A percentile compares a stretch with the other conserved stretches of the same genome.
Evolutionary conservation across 2,113 vertebrate genomes (phyloP).

Genomic region (Shinisaurus crocodilurus): DNA sequence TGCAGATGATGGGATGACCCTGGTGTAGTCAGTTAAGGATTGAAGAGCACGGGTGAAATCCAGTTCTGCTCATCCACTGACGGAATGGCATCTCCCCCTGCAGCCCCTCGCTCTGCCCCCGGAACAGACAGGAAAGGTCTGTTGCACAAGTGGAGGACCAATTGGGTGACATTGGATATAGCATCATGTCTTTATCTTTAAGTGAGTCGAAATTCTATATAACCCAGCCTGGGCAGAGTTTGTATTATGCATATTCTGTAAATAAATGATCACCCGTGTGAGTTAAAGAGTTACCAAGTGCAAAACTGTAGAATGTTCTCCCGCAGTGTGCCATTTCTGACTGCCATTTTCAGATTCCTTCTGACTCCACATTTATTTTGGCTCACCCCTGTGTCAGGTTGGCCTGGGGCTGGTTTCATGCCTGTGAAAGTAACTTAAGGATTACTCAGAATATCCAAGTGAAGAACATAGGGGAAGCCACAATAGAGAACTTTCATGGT

Average conservation of each 20-base stretch:
- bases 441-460: conserved; percentile 2
- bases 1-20: not conserved
- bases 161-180: not conserved
- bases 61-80: not conserved
- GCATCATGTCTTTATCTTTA: not conserved
- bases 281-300: not conserved
- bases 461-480: conserved; percentile 19
- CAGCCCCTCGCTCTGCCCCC: not conserved
- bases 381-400: not conserved
- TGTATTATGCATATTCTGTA: not conserved
- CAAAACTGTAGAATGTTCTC: not conserved
- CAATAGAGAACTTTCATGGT: conserved; percentile 4
- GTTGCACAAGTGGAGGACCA: not conserved
- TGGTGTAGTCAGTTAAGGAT: not conserved
- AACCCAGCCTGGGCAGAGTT: not conserved
- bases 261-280: not conserved
- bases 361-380: not conserved
- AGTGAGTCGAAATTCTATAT: not conserved
- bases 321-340: too few relatives aligned
- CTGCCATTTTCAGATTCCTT: not conserved
- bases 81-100: not conserved
- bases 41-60: not conserved
- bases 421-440: not conserved
- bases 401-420: not conserved
- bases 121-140: not conserved